Base-by-base conservation (phyloP, 2,797 vertebrate genomes). In the Pangasius larnaudii region DNA sequence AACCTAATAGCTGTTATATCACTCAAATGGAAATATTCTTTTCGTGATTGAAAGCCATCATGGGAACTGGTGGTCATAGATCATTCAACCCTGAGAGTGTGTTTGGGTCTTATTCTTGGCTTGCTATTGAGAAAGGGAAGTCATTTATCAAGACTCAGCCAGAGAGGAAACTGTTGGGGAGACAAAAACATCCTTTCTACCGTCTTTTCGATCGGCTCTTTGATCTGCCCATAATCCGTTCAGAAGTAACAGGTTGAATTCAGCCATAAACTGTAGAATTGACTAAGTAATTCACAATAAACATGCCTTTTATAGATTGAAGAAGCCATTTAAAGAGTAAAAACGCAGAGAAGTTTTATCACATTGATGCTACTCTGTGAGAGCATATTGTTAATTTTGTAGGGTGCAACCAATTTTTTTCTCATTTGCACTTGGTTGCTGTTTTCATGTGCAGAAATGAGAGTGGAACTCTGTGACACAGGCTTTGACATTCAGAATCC, bases 41-140 rank as follows among this genome's bases (percentile, higher is more conserved):
- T 80, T 33, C 59, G 58, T 86, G 53, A 84, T 65, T 39, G n/a
- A 90, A 84, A 53, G 91, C 89, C 87, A 82, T 88, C 86, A 88
- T 83, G 71, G 78, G 85, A 93, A 85, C 79, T 91, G 56, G 85
- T 51, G 49, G 80, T 81, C 58, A 87, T 86, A 87, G 86, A 24
- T 85, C 63, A 89, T 89, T 91, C 87, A 88, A 89, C 86, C 27
- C 51, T 74, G 79, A 86, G 83, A 89, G 84, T 46, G 53, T 83
- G 86, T 90, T 87, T 88, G 86, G 90, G 85, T 90, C 89, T 84
- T 89, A 85, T 87, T 93, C 87, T 88, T 94, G 93, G 93, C 92
- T 19, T 83, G 86, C 53, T 85, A 30, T 77, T 83, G 65, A 67
- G 79, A 86, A 91, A 87, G 79, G 92, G 92, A 93, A 93, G 89